Percentiles rank a stretch among this genome's conserved stretches.
Conservation (phyloP, 92 coral and sea anemone genomes). For the Palythoa grandis region DNA sequence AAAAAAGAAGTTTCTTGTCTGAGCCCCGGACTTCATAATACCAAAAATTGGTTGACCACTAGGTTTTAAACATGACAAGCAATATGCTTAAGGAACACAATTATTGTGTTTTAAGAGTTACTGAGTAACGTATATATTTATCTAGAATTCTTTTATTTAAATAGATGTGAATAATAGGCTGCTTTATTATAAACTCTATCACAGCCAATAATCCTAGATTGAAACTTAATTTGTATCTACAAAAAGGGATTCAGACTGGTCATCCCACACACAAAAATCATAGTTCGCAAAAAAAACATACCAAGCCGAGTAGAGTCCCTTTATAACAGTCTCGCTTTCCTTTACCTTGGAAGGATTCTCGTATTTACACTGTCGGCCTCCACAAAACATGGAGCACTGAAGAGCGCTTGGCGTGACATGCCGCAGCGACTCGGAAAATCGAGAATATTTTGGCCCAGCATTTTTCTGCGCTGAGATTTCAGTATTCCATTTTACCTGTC, state of each 20-base stretch:
- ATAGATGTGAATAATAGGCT: too few species aligned
- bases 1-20: too few species aligned
- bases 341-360: constrained; percentile 89
- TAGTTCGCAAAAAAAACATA: constrained; percentile 38
- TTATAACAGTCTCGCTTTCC: constrained; percentile 82
- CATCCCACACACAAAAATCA: neutral
- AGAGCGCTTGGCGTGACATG: constrained; percentile 87
- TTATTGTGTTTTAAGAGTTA: too few species aligned
- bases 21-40: too few species aligned
- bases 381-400: constrained; percentile 99
- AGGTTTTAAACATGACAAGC: too few species aligned
- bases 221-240: too few species aligned
- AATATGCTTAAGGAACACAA: too few species aligned
- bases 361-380: constrained; percentile 94
- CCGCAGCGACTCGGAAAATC: constrained; percentile 92
- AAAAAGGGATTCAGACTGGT: neutral
- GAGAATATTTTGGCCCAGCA: constrained; percentile 95
- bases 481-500: constrained; percentile 85
- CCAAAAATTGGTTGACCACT: too few species aligned
- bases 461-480: constrained; percentile 63
- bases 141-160: too few species aligned
- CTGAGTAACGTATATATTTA: too few species aligned
- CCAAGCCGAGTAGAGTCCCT: constrained; percentile 97
- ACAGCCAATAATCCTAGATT: too few species aligned
- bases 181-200: too few species aligned